Evolutionary conservation across 37 sponge, comb jelly and placozoan genomes (phyloP).

Genomic region (Cladorhizidae sp.): DNA sequence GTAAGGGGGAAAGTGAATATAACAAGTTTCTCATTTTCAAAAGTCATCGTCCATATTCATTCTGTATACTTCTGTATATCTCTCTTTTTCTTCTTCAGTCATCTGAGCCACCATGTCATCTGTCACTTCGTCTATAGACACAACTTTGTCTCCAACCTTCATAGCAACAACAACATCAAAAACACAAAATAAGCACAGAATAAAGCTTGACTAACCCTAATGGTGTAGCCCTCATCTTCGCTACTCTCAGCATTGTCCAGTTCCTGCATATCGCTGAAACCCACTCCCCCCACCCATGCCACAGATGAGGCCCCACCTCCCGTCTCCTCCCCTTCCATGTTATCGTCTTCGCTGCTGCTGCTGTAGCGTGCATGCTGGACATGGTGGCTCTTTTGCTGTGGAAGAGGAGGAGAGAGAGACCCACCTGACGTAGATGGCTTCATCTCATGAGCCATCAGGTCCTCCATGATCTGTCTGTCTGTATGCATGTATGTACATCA

Average conservation of each 20-base stretch:
- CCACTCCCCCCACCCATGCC: background rate
- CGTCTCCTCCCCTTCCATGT: background rate
- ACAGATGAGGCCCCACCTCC: conserved; percentile 14
- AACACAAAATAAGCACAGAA: too few species aligned
- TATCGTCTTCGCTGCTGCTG: conserved; percentile 40
- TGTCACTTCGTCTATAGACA: conserved; percentile 63
- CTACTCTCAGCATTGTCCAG: conserved; percentile 10
- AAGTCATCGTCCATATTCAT: too few species aligned
- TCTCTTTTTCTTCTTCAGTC: conserved; percentile 75
- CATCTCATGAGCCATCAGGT: conserved; percentile 51
- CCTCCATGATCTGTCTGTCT: conserved; percentile 57
- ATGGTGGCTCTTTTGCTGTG: background rate
- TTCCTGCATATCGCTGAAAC: background rate
- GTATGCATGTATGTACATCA: too few species aligned
- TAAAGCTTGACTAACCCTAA: conserved; percentile 28
- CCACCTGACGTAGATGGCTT: background rate
- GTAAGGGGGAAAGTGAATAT: too few species aligned
- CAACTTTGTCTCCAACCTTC: conserved; percentile 55
- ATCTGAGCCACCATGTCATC: conserved; percentile 70
- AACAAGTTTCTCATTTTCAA: too few species aligned
- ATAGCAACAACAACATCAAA: background rate
- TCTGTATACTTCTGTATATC: conserved; percentile 57
- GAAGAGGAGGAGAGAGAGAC: background rate
- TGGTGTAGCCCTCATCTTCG: conserved; percentile 42
- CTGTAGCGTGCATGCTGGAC: conserved; percentile 10